These are phyloP conservation scores for Oopsacas minuta DNA, from an alignment of 37 sponge, comb jelly and placozoan species.

Conservation along the genomic window DNA sequence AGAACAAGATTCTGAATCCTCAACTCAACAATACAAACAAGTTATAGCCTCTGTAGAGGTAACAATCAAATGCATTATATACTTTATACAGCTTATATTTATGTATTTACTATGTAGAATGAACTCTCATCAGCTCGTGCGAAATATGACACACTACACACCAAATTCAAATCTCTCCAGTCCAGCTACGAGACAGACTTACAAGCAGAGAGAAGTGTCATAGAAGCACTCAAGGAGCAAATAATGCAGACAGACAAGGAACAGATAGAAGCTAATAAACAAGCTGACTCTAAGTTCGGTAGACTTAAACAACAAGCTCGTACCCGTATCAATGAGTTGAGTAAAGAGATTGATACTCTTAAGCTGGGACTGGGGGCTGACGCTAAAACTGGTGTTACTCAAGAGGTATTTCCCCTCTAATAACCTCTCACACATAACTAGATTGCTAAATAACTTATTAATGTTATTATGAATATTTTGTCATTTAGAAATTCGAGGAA, in stretches of 20 bases:
- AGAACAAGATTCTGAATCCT: neutral
- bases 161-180: neutral
- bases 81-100: neutral
- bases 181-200: conserved; percentile 8
- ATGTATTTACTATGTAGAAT: neutral
- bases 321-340: neutral
- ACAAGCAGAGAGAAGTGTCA: neutral
- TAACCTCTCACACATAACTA: no score
- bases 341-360: neutral
- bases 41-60: neutral
- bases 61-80: neutral
- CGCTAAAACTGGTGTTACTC: neutral
- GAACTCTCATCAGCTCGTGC: neutral
- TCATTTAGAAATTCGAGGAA: neutral
- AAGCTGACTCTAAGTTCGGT: neutral
- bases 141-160: neutral
- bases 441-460: neutral
- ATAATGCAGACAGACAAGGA: neutral
- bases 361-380: neutral
- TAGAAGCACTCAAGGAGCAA: neutral
- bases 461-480: neutral
- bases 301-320: neutral
- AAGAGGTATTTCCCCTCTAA: no score
- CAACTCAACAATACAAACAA: neutral
- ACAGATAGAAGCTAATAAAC: neutral